These are phyloP conservation scores for Hirundo rustica DNA, from an alignment of 2,797 vertebrate species.

Conservation along the genomic window DNA sequence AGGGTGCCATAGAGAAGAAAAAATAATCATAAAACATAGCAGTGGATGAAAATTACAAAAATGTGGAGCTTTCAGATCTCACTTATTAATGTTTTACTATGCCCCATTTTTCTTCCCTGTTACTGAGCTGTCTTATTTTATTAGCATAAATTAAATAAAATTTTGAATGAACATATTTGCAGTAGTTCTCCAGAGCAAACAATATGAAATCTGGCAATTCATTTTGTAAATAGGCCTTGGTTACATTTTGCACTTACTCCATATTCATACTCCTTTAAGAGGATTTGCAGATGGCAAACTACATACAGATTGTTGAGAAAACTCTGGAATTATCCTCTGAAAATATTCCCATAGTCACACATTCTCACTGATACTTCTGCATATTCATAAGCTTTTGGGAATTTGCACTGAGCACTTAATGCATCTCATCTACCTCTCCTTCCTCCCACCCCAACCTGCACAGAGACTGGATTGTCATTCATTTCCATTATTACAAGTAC, in stretches of 20 bases:
- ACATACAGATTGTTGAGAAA: slow-evolving; percentile 36
- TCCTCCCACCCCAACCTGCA: not conserved
- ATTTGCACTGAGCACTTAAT: not conserved
- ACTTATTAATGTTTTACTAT: not conserved
- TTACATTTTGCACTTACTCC: slow-evolving; percentile 11
- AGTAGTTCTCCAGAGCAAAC: slow-evolving; percentile 47
- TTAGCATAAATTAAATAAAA: slow-evolving; percentile 57
- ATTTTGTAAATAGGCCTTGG: slow-evolving; percentile 60
- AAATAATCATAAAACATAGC: not conserved
- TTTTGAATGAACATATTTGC: slow-evolving; percentile 65
- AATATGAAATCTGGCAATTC: slow-evolving; percentile 58
- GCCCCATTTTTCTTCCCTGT: not conserved
- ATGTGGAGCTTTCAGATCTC: not conserved
- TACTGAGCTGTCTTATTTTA: slow-evolving; percentile 40
- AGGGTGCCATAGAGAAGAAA: not conserved
- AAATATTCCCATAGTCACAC: not conserved
- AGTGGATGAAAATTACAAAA: slow-evolving; percentile 12
- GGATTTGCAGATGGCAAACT: slow-evolving; percentile 58
- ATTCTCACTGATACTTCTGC: not conserved
- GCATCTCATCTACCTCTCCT: not conserved
- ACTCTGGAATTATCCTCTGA: not conserved
- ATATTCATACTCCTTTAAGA: slow-evolving; percentile 59
- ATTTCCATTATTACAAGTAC: not conserved
- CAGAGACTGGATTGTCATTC: not conserved
- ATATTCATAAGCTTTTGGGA: slow-evolving; percentile 15